A percentile compares a stretch with the other conserved stretches of the same genome.
Conservation (phyloP, 2,797 vertebrate genomes). For the Leptatherina wallacei region DNA sequence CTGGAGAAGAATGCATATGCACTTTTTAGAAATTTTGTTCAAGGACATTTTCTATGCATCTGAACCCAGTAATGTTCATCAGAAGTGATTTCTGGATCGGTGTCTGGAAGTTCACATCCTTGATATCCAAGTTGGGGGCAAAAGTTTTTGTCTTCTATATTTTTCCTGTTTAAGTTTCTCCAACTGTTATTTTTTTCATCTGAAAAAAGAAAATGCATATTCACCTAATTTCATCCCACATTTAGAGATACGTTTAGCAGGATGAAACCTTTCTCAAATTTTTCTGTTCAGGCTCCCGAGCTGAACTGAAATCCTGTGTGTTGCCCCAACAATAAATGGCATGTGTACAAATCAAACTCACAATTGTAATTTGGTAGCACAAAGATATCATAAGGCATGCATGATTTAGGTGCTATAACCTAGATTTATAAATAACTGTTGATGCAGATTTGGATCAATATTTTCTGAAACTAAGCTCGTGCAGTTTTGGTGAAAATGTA, state of each 20-base stretch:
- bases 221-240: background rate
- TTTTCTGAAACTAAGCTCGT: background rate
- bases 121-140: background rate
- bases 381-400: background rate
- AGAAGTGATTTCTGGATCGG: background rate
- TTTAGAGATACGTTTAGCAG: background rate
- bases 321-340: no score
- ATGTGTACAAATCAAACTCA: background rate
- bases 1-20: no score
- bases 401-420: background rate
- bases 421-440: background rate
- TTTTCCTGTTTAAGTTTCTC: background rate
- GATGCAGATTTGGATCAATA: background rate
- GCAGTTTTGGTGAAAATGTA: background rate
- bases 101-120: background rate
- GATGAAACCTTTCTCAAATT: background rate
- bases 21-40: no score
- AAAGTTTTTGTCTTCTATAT: background rate
- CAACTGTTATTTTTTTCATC: no score
- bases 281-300: background rate
- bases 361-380: background rate
- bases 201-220: background rate
- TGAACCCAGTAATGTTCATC: background rate
- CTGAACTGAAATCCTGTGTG: background rate
- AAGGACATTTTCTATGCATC: no score